phyloP scores from a whole-genome alignment of 2,888 invertebrate species.

The Sarcophaga caerulescens region DNA sequence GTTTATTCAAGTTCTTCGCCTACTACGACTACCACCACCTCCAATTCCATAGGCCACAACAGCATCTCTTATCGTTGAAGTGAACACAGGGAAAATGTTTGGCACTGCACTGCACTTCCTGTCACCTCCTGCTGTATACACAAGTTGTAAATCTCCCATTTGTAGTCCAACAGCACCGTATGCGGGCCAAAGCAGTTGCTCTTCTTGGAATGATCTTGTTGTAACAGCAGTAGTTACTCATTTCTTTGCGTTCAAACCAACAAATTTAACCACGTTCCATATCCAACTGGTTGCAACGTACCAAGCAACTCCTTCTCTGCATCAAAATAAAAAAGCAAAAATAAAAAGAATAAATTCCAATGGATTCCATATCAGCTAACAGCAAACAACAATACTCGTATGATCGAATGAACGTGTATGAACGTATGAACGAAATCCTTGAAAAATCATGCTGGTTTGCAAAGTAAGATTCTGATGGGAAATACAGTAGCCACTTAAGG shows the following conservation, averaged over 20 bases:
- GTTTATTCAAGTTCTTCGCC: slow-evolving; percentile 57
- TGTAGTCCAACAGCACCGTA: slow-evolving; percentile 62
- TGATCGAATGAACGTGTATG: background rate
- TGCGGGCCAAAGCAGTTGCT: slow-evolving; percentile 67
- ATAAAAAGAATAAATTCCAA: slow-evolving; percentile 44
- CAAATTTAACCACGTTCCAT: slow-evolving; percentile 65
- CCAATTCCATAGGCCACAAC: background rate
- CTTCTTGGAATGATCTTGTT: slow-evolving; percentile 66
- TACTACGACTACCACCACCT: slow-evolving; percentile 14
- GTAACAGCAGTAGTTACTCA: slow-evolving; percentile 67
- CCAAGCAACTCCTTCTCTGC: slow-evolving; percentile 41
- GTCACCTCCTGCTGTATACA: slow-evolving; percentile 66
- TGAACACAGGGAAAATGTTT: slow-evolving; percentile 13
- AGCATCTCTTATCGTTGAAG: background rate
- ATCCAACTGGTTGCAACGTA: slow-evolving; percentile 49
- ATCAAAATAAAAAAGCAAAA: background rate
- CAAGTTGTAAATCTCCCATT: slow-evolving; percentile 67
- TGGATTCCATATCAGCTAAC: slow-evolving; percentile 41
- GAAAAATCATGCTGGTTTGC: slow-evolving; percentile 61
- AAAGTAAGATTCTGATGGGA: slow-evolving; percentile 26
- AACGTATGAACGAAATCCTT: slow-evolving; percentile 9
- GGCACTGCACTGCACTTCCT: slow-evolving; percentile 57
- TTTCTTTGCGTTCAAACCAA: slow-evolving; percentile 43
- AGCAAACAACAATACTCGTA: background rate
- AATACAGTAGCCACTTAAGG: slow-evolving; percentile 64